These are phyloP conservation scores for Escarpia spicata DNA, from an alignment of 2,888 invertebrate genomes.

Conservation along the genomic window DNA sequence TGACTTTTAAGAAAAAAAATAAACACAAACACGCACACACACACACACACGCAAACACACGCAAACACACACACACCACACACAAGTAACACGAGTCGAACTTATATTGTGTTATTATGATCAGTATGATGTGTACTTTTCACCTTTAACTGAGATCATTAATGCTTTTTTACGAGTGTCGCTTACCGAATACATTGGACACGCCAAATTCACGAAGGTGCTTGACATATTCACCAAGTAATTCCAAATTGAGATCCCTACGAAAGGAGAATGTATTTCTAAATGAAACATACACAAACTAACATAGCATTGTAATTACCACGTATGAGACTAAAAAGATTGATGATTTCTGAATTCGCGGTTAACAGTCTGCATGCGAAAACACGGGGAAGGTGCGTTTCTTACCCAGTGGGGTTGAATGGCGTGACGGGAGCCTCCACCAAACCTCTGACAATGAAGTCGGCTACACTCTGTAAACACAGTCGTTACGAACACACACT, in stretches of 20 bases:
- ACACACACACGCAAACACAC: too few species aligned
- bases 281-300: neutral
- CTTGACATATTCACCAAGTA: conserved; percentile 31
- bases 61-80: too few species aligned
- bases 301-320: neutral
- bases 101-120: conserved; percentile 22
- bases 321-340: neutral
- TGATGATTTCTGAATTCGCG: neutral
- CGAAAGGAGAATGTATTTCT: neutral
- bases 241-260: neutral
- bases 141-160: neutral
- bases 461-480: neutral
- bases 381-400: neutral
- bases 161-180: neutral
- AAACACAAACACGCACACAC: too few species aligned
- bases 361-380: too few species aligned
- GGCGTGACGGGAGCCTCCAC: neutral
- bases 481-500: neutral
- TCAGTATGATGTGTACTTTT: conserved; percentile 13
- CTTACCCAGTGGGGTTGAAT: neutral
- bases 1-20: too few species aligned
- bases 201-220: conserved; percentile 37
- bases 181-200: conserved; percentile 36
- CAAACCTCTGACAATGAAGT: neutral
- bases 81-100: neutral